Evolutionary conservation across 2,888 invertebrate genomes (phyloP).

Genomic region (Microctonus hyperodae): DNA sequence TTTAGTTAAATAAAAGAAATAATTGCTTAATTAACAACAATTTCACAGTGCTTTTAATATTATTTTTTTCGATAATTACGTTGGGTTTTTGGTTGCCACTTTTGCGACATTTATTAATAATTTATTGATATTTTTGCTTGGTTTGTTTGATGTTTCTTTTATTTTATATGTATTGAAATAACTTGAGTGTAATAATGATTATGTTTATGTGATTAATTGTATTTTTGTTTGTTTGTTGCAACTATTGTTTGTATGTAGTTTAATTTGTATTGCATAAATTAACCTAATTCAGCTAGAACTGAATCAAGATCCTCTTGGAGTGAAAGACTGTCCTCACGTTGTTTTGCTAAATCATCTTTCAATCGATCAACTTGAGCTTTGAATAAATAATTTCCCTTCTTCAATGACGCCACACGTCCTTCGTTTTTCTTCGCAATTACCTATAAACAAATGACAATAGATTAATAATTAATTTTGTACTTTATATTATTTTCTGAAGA

Average conservation of each 20-base stretch:
- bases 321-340: conserved; percentile 78
- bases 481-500: no score
- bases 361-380: conserved; percentile 88
- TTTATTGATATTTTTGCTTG: no score
- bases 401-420: conserved; percentile 78
- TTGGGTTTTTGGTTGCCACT: conserved; percentile 4
- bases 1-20: conserved; percentile 28
- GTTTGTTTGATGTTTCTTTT: no score
- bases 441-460: conserved; percentile 38
- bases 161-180: conserved; percentile 10
- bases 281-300: conserved; percentile 84
- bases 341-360: conserved; percentile 85
- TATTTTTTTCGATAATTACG: not conserved
- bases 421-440: conserved; percentile 76
- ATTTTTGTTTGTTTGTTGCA: not conserved
- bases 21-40: conserved; percentile 1
- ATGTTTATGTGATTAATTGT: conserved; percentile 27
- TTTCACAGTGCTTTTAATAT: not conserved
- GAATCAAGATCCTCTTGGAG: conserved; percentile 87
- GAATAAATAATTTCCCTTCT: conserved; percentile 86
- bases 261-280: conserved; percentile 45
- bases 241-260: not conserved
- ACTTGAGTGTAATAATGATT: conserved; percentile 5
- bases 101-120: not conserved
- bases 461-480: no score